A percentile compares a stretch with the other conserved stretches of the same genome.
Conservation (phyloP, 1,140 invertebrate species). For the Oedothorax gibbosus region DNA sequence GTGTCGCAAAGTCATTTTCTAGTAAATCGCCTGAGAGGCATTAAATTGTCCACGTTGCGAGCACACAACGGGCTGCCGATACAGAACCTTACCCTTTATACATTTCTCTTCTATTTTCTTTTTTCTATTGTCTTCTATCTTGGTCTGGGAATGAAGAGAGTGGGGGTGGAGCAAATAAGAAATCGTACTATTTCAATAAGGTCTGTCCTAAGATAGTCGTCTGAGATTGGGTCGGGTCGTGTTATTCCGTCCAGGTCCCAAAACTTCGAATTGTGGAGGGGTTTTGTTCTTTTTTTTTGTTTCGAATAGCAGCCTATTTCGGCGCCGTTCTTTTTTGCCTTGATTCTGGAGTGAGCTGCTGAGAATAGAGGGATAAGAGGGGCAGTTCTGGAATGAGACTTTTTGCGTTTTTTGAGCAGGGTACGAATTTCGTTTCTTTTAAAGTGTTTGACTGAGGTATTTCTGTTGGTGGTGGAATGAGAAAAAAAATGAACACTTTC, state of each 20-base stretch:
- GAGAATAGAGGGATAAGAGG: neutral
- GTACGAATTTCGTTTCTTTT: too few species aligned
- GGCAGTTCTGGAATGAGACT: too few species aligned
- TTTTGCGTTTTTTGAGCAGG: neutral
- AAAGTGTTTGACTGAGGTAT: neutral
- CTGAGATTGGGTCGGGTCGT: slow-evolving; percentile 51
- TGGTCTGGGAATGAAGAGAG: slow-evolving; percentile 18
- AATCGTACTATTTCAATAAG: slow-evolving; percentile 61
- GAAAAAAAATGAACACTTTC: too few species aligned
- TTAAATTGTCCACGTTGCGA: slow-evolving; percentile 60
- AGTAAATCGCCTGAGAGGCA: slow-evolving; percentile 61
- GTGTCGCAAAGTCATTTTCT: slow-evolving; percentile 61
- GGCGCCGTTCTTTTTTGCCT: slow-evolving; percentile 10
- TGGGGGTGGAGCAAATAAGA: slow-evolving; percentile 50
- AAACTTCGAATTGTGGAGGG: slow-evolving; percentile 46
- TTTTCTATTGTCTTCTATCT: slow-evolving; percentile 50
- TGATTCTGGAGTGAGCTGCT: slow-evolving; percentile 16
- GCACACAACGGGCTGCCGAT: slow-evolving; percentile 46
- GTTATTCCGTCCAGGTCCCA: slow-evolving; percentile 53
- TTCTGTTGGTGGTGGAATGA: too few species aligned
- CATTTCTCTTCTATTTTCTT: slow-evolving; percentile 29
- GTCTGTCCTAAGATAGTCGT: neutral
- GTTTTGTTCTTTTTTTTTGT: neutral
- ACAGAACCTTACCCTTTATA: slow-evolving; percentile 45
- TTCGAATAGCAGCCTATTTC: slow-evolving; percentile 27